phyloP scores from a whole-genome alignment of 2,797 vertebrate species.

The Peromyscus nudipes region DNA sequence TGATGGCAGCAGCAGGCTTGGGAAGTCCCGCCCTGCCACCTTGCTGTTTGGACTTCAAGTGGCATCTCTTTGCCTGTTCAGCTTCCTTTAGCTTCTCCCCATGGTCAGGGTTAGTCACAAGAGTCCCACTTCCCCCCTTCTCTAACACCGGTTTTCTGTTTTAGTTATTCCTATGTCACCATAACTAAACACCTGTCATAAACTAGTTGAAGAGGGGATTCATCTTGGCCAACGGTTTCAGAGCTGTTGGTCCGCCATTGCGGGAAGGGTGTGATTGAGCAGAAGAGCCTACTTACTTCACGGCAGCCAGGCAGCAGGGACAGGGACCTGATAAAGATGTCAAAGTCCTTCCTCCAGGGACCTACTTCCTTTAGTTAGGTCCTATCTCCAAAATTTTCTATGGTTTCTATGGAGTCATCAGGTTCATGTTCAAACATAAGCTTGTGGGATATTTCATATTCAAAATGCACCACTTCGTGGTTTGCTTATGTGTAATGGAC shows the following conservation, averaged over 20 bases:
- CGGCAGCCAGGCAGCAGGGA: background rate
- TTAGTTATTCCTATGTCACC: background rate
- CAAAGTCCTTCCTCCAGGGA: background rate
- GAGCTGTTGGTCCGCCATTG: too few species aligned
- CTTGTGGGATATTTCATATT: background rate
- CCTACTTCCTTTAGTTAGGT: background rate
- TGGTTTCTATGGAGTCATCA: background rate
- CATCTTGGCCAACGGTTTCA: background rate
- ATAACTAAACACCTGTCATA: background rate
- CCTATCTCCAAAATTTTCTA: background rate
- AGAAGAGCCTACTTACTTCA: background rate
- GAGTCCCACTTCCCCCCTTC: background rate
- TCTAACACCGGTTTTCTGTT: background rate
- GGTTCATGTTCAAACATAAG: background rate
- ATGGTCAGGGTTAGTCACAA: background rate
- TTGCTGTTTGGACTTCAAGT: background rate
- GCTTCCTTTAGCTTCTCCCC: background rate
- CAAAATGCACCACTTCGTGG: background rate
- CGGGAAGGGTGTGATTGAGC: too few species aligned
- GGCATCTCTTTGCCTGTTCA: background rate
- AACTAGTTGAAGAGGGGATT: too few species aligned
- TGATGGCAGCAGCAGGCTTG: background rate
- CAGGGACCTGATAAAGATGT: background rate
- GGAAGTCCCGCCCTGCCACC: background rate
- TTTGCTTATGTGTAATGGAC: background rate